A percentile compares a stretch with the other conserved stretches of the same genome.
These are phyloP conservation scores for Tamias sibiricus DNA, from an alignment of 2,113 vertebrate genomes.

Conservation along the genomic window DNA sequence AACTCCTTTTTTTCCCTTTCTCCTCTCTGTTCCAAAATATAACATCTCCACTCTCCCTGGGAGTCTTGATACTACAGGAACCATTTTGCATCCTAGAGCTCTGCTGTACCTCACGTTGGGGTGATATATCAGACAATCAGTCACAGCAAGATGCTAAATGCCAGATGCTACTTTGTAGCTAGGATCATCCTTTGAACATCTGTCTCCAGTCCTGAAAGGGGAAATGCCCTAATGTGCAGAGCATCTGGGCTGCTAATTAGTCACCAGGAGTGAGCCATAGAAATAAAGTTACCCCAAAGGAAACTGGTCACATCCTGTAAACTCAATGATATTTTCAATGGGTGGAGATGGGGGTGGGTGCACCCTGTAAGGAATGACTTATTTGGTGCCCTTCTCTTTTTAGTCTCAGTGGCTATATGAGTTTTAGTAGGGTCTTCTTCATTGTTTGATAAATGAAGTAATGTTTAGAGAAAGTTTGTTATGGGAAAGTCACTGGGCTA, in stretches of 20 bases:
- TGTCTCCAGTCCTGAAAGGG: conserved; percentile 57
- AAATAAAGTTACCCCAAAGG: not conserved
- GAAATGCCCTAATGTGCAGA: conserved; percentile 63
- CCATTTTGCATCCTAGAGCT: not conserved
- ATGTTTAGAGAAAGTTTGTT: not conserved
- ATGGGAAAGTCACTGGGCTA: not conserved
- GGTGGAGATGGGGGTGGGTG: not conserved
- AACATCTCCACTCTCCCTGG: not conserved
- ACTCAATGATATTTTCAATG: not conserved
- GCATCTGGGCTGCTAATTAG: conserved; percentile 29
- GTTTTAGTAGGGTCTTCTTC: not conserved
- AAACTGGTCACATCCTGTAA: not conserved
- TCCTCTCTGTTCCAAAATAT: not conserved
- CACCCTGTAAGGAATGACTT: not conserved
- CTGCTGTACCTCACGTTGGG: conserved; percentile 34
- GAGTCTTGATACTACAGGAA: not conserved
- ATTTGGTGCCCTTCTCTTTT: not conserved
- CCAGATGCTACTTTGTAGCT: conserved; percentile 58
- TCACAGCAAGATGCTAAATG: conserved; percentile 64
- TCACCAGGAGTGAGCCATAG: conserved; percentile 31
- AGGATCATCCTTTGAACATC: conserved; percentile 61
- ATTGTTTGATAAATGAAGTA: not conserved
- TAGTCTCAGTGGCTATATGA: not conserved
- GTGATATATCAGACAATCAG: conserved; percentile 62
- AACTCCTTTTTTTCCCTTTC: not conserved